Base-by-base conservation (phyloP, 1,140 invertebrate species). In the Andrena cerasifolii region DNA sequence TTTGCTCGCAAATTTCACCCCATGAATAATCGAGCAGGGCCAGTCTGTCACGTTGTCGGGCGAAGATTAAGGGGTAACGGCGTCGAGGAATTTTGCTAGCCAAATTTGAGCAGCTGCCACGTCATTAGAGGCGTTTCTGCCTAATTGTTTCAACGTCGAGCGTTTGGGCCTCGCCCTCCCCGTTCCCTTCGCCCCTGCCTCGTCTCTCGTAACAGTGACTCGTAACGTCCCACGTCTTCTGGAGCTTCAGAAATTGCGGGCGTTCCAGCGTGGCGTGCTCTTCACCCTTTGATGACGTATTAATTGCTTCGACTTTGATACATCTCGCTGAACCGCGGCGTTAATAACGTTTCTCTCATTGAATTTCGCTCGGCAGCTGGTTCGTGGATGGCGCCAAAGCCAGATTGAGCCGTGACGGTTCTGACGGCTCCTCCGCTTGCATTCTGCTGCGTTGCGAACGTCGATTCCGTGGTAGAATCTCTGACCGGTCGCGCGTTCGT, bases 41-140 rank as follows among this genome's bases (percentile, higher is more conserved):
- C 47, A n/a, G 51, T 36, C 68, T 28, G 68, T 43, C 62, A 54
- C 45, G 36, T 47, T 53, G 70, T 53, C 43, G 54, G 53, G 65
- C 40, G 71, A 70, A 84, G 67, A 84, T 78, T 58, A 71, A 84
- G 56, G 65, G 78, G 56, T 61, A 58, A 72, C 54, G 53, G 3
- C 61, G 36, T 31, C n/a, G 58, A 51, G 83, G 68, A 80, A 84
- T 85, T 77, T 84, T 80, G 62, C 62, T 43, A 74, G 63, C 66
- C 78, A 62, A 85, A 84, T 84, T 84, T 73, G 67, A 80, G 47
- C 67, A 84, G 73, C 67, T 80, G 73, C 40, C 63, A 67, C 76
- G 79, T 81, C 82, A 87, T 87, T 86, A 87, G 84, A 78, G 73
- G 78, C 76, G 72, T 86, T 86, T 79, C 79, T 63, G 45, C 62